These are phyloP conservation scores for Propithecus deckenii DNA, from an alignment of 2,797 vertebrate species.

Conservation along the genomic window DNA sequence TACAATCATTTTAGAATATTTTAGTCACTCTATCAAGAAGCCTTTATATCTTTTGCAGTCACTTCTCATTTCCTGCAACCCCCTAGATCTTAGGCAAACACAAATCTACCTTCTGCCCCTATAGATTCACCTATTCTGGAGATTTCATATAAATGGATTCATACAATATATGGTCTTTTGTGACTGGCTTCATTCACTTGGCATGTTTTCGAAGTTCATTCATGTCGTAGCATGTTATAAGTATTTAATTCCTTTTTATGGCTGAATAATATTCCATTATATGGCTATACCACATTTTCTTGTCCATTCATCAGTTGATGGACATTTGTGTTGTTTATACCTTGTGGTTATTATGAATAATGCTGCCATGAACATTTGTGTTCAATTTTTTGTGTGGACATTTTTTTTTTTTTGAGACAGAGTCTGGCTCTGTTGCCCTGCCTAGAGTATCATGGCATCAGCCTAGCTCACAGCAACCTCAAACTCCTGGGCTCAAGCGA, in stretches of 20 bases:
- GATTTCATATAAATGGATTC: background rate
- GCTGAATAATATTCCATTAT: background rate
- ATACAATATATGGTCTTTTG: background rate
- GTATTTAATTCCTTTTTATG: background rate
- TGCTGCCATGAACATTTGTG: background rate
- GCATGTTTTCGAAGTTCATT: background rate
- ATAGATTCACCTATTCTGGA: background rate
- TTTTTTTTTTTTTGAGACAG: background rate
- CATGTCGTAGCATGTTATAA: background rate
- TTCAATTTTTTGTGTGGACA: background rate
- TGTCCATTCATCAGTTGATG: background rate
- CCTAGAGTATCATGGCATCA: no score
- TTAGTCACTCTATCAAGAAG: background rate
- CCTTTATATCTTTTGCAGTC: background rate
- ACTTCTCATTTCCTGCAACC: background rate
- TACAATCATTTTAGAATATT: background rate
- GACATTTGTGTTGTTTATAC: background rate
- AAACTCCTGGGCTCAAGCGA: no score
- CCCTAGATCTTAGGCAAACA: background rate
- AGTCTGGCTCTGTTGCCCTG: no score
- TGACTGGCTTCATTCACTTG: background rate
- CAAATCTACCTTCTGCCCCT: background rate
- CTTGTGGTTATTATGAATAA: background rate
- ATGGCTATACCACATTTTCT: background rate
- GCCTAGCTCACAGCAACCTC: no score